phyloP scores from a whole-genome alignment of 2,888 invertebrate species.

The Erpobdella octoculata region DNA sequence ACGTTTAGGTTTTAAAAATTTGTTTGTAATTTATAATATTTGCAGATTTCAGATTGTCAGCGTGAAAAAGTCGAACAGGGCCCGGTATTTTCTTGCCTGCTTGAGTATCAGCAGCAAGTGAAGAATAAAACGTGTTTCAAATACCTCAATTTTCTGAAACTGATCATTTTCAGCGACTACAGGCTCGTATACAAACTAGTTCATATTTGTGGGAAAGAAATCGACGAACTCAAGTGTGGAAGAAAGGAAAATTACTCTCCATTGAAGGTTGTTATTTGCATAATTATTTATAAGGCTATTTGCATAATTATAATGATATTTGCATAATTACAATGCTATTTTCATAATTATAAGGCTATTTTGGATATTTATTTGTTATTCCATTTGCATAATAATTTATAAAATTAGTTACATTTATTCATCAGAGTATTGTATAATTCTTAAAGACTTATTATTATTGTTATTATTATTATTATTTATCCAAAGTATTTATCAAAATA shows the following conservation, averaged over 20 bases:
- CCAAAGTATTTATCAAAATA: no score
- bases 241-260: conserved; percentile 59
- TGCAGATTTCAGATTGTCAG: conserved; percentile 47
- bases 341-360: no score
- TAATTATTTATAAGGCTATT: no score
- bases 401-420: no score
- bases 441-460: no score
- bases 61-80: conserved; percentile 40
- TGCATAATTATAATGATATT: no score
- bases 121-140: conserved; percentile 57
- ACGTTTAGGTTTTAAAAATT: neutral
- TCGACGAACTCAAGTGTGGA: conserved; percentile 69
- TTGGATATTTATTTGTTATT: no score
- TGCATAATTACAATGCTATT: no score
- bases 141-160: conserved; percentile 58
- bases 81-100: conserved; percentile 60
- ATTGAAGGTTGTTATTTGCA: no score
- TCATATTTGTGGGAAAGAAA: conserved; percentile 68
- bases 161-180: conserved; percentile 78
- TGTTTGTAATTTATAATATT: conserved; percentile 11
- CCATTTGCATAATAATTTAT: no score
- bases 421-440: no score
- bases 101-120: conserved; percentile 61
- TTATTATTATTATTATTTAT: no score
- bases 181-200: conserved; percentile 73